Percentiles rank a stretch among this genome's conserved stretches.
phyloP scores from a whole-genome alignment of 2,888 invertebrate species.

The Pilophorus perplexus region DNA sequence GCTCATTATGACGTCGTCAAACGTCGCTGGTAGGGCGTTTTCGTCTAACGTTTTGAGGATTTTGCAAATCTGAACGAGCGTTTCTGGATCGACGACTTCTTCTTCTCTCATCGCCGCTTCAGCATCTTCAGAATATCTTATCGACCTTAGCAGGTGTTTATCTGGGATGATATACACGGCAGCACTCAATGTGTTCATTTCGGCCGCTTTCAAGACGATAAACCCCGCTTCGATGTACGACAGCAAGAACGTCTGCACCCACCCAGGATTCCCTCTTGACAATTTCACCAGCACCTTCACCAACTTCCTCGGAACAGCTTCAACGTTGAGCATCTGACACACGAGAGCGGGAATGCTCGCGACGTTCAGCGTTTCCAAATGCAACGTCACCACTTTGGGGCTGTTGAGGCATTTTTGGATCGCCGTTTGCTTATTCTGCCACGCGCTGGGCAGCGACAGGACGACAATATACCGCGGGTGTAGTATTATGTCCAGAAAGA shows the following conservation, averaged over 20 bases:
- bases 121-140: neutral
- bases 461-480: conserved; percentile 38
- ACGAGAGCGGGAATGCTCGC: conserved; percentile 57
- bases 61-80: conserved; percentile 38
- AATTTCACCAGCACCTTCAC: conserved; percentile 51
- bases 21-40: conserved; percentile 44
- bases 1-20: conserved; percentile 49
- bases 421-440: conserved; percentile 35
- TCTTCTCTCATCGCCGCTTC: neutral
- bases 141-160: conserved; percentile 20
- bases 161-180: conserved; percentile 37
- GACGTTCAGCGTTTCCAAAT: conserved; percentile 54
- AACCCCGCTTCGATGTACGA: conserved; percentile 44
- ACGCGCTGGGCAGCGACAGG: conserved; percentile 39
- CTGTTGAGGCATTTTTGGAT: conserved; percentile 30
- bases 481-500: conserved; percentile 35
- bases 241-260: conserved; percentile 46
- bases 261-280: conserved; percentile 48
- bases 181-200: conserved; percentile 16
- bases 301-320: conserved; percentile 58
- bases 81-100: neutral
- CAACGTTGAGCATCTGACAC: conserved; percentile 62
- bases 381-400: conserved; percentile 39
- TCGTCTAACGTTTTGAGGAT: conserved; percentile 35
- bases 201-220: conserved; percentile 28